These are phyloP conservation scores for Mystacornis crossleyi DNA, from an alignment of 2,113 vertebrate genomes.

Conservation along the genomic window DNA sequence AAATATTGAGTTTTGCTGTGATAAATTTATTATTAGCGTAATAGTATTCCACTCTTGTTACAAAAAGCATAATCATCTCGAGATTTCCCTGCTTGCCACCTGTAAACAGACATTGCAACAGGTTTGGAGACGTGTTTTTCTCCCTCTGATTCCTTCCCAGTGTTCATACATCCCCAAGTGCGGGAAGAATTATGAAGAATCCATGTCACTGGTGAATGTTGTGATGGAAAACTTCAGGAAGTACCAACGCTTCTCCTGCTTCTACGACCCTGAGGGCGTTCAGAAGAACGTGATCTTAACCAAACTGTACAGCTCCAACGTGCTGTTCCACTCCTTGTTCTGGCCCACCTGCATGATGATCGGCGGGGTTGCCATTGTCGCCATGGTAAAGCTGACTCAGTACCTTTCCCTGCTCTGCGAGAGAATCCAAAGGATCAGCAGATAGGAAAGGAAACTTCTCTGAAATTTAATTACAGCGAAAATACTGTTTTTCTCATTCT, in stretches of 20 bases:
- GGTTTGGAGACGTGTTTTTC: not conserved
- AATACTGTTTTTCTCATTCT: constrained; percentile 84
- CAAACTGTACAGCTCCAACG: constrained; percentile 86
- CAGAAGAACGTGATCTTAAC: constrained; percentile 87
- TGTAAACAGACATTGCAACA: not conserved
- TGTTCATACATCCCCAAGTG: constrained; percentile 94
- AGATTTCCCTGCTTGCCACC: not conserved
- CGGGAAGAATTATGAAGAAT: constrained; percentile 84
- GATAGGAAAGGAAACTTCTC: constrained; percentile 73
- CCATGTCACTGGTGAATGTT: constrained; percentile 79
- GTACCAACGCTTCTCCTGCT: constrained; percentile 87
- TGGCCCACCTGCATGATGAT: constrained; percentile 92
- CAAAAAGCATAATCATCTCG: not conserved
- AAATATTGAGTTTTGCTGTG: constrained; percentile 46
- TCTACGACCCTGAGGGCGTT: constrained; percentile 81
- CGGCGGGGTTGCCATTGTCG: constrained; percentile 85
- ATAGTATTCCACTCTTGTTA: constrained; percentile 1
- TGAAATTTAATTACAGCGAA: constrained; percentile 58
- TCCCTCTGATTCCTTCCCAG: constrained; percentile 65
- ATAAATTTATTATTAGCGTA: constrained; percentile 49
- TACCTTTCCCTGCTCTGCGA: constrained; percentile 92
- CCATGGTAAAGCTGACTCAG: constrained; percentile 96
- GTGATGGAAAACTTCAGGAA: constrained; percentile 89
- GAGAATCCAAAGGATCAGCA: constrained; percentile 84
- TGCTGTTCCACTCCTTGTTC: constrained; percentile 88